Evolutionary conservation across 2,888 invertebrate species (phyloP), one percentile per base, ranked within the genome.

Genomic region (Autographa gamma): DNA sequence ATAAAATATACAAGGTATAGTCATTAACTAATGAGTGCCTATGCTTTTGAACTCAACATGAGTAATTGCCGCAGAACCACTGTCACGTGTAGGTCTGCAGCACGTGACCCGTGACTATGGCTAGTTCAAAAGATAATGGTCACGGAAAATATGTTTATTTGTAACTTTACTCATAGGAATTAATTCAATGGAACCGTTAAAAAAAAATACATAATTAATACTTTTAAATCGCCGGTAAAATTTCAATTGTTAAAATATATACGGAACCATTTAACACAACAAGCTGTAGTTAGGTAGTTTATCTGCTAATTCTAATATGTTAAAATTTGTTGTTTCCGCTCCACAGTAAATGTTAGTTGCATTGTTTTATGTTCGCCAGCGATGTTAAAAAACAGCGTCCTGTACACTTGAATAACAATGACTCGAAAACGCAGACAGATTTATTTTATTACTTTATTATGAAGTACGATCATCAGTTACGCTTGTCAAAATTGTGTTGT

Each of bases 331-430:
- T 84, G 82, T 88, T 88, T 90, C 90, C 90, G 89, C 82, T 84
- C 84, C 60, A 61, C 77, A 79, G 84, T 81, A 84, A 84, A 87
- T 87, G 80, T 81, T 85, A 73, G 74, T 66, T 84, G 87, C 85
- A 89, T 90, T 90, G 89, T 90, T 89, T 88, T 81, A 83, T 83
- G 83, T 72, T 79, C 73, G 81, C 76, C 25, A 25, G 77, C 76
- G 72, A 74, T 83, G 88, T 86, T 89, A 89, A 90, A 82, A 91
- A 91, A 89, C 85, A 80, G 85, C 85, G 90, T 88, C 87, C 89
- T 86, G 81, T 79, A 85, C 86, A 83, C 76, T 74, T 85, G 88
- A 88, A 88, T 88, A 89, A 90, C 85, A 90, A 90, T 89, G 87
- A 85, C 81, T 70, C 32, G 67, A 77, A 74, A 78, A 76, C 67